Percentiles rank a stretch among this genome's conserved stretches.
Evolutionary conservation across 2,797 vertebrate genomes (phyloP).

Genomic region (Chlorospingus semifuscus): DNA sequence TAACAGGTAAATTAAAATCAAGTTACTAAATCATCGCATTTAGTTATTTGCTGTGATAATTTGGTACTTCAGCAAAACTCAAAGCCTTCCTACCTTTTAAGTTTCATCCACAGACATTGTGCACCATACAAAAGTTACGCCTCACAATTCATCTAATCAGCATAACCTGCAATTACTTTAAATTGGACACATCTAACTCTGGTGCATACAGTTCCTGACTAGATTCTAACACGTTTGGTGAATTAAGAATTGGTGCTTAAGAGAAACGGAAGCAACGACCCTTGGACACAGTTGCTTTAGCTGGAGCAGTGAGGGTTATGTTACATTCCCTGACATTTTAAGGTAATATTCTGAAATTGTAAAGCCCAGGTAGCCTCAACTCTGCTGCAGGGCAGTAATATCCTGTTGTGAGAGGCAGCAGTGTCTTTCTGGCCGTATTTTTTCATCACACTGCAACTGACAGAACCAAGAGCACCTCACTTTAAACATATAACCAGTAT

Average conservation of each 20-base stretch:
- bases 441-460: background rate
- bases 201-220: background rate
- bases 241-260: background rate
- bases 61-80: background rate
- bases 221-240: background rate
- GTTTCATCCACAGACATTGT: background rate
- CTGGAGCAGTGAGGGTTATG: fast-evolving
- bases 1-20: background rate
- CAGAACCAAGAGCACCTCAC: background rate
- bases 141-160: background rate
- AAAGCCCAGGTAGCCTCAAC: background rate
- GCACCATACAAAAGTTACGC: background rate
- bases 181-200: background rate
- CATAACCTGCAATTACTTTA: background rate
- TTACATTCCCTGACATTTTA: background rate
- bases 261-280: background rate
- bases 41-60: background rate
- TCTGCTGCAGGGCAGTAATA: background rate
- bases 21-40: background rate
- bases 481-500: background rate
- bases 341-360: background rate
- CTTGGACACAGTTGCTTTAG: background rate
- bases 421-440: background rate
- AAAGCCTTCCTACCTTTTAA: background rate
- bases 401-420: background rate